Conservation (phyloP, 2,888 invertebrate species). For the Loripinus fragilis region DNA sequence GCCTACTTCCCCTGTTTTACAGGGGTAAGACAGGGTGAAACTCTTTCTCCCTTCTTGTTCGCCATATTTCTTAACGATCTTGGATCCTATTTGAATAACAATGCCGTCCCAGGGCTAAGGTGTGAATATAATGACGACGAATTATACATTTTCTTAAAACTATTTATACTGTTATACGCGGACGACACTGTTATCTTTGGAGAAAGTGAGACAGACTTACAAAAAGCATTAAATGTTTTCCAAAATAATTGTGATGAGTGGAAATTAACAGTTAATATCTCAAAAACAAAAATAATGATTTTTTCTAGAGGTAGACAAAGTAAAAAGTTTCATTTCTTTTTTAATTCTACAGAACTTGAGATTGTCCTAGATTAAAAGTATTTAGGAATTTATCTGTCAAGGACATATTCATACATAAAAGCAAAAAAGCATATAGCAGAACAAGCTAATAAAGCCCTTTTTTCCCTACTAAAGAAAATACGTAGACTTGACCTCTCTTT, state of each 20-base stretch:
- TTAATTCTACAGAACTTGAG: background rate
- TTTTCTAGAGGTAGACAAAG: background rate
- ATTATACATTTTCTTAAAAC: background rate
- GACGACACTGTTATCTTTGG: background rate
- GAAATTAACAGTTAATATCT: background rate
- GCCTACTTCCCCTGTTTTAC: background rate
- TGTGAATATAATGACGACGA: background rate
- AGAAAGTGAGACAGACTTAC: background rate
- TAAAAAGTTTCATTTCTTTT: background rate
- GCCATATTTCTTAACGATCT: conserved; percentile 1
- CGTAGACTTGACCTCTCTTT: background rate
- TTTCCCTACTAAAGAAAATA: background rate
- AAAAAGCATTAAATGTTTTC: background rate
- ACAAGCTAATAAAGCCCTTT: too few relatives aligned
- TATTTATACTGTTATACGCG: background rate
- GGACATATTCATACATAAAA: background rate
- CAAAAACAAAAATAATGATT: background rate
- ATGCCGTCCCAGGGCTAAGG: background rate
- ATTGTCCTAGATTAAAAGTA: background rate
- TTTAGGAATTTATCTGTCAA: background rate
- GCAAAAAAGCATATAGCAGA: background rate
- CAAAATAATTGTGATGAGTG: background rate
- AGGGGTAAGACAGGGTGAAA: conserved; percentile 3
- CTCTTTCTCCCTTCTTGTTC: background rate
- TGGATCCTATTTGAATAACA: background rate